These are phyloP conservation scores for Carassius gibelio DNA, from an alignment of 2,113 vertebrate genomes.

Conservation along the genomic window DNA sequence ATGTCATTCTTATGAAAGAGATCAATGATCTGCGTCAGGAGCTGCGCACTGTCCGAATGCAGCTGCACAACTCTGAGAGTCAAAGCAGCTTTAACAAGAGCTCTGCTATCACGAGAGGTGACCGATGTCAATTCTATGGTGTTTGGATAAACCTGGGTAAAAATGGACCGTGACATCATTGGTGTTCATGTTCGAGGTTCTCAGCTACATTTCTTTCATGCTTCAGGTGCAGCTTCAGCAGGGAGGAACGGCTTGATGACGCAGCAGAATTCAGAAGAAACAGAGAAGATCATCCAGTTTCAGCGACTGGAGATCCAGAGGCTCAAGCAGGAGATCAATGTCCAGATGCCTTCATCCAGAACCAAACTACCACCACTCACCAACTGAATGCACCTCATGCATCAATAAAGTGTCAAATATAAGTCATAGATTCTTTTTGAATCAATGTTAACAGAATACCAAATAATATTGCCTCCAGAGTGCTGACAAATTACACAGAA, in stretches of 20 bases:
- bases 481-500: not conserved
- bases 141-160: not conserved
- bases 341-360: conserved; percentile 53
- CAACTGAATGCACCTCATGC: conserved; percentile 17
- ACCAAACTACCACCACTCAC: conserved; percentile 64
- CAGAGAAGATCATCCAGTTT: conserved; percentile 78
- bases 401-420: not conserved
- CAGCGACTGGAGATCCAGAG: conserved; percentile 79
- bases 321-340: conserved; percentile 73
- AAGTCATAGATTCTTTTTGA: not conserved
- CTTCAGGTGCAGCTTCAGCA: not conserved
- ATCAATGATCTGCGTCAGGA: conserved; percentile 69
- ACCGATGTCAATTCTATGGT: not conserved
- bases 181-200: not conserved
- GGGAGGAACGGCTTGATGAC: conserved; percentile 45
- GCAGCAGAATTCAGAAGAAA: conserved; percentile 76
- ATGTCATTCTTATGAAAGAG: conserved; percentile 69
- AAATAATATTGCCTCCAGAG: not conserved
- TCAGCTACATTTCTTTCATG: not conserved
- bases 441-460: not conserved
- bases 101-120: conserved; percentile 68
- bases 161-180: not conserved
- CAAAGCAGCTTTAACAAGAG: conserved; percentile 44
- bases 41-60: conserved; percentile 52
- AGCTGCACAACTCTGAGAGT: conserved; percentile 56